A percentile compares a stretch with the other conserved stretches of the same genome.
Evolutionary conservation across 2,113 vertebrate genomes (phyloP).

Genomic region (Gallinago media): DNA sequence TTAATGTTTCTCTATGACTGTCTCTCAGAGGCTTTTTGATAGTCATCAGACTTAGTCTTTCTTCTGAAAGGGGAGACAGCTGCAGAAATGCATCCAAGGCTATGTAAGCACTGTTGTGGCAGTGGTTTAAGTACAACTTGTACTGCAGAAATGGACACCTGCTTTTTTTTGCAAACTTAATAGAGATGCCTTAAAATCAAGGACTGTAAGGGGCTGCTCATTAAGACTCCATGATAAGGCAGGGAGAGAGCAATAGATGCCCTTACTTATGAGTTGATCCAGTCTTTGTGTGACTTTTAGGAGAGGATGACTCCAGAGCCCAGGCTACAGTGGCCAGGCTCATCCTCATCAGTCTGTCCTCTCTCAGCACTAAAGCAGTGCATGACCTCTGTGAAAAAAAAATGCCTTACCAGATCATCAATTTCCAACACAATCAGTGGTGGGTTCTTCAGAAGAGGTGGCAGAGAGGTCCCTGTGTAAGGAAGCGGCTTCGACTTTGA

Average conservation of each 20-base stretch:
- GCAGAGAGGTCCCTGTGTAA: not conserved
- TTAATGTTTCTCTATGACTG: not conserved
- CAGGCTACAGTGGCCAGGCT: fast-evolving
- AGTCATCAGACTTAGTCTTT: not conserved
- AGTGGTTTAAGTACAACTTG: not conserved
- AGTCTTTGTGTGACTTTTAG: not conserved
- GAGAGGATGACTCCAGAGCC: not conserved
- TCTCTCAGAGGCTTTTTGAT: not conserved
- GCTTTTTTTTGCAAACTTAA: not conserved
- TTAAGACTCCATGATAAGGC: not conserved
- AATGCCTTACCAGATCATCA: not conserved
- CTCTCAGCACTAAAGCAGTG: not conserved
- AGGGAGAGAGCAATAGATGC: not conserved
- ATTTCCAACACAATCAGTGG: not conserved
- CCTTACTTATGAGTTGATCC: not conserved
- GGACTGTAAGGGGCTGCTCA: not conserved
- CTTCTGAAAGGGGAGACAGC: not conserved
- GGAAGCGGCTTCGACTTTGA: not conserved
- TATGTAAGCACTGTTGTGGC: not conserved
- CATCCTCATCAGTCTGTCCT: not conserved
- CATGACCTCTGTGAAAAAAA: not conserved
- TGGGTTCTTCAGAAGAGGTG: not conserved
- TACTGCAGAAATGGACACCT: not conserved
- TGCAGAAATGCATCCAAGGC: not conserved
- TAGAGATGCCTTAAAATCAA: not conserved